A percentile compares a stretch with the other conserved stretches of the same genome.
Evolutionary conservation across 2,888 invertebrate genomes (phyloP).

Genomic region (Agyllia agylla): DNA sequence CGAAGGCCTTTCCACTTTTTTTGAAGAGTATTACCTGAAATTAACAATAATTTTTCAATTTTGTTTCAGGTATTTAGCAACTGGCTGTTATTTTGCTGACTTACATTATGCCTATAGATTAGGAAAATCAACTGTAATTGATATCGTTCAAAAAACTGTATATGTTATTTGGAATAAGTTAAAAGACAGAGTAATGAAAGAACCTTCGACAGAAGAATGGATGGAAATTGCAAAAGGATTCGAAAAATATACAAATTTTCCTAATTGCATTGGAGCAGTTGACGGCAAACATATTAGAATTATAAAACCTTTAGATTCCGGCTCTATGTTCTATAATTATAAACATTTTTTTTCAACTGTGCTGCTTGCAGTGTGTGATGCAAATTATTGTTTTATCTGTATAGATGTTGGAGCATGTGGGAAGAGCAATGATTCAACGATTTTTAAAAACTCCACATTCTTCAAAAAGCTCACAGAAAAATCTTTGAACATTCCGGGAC

Average conservation of each 20-base stretch:
- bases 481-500: conserved; percentile 43
- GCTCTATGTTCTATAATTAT: conserved; percentile 19
- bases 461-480: conserved; percentile 34
- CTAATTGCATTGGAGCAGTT: too few species aligned
- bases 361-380: too few species aligned
- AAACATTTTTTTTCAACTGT: too few species aligned
- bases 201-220: conserved; percentile 19
- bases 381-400: background rate
- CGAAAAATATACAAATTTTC: background rate
- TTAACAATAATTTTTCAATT: conserved; percentile 11
- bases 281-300: conserved; percentile 29
- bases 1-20: conserved; percentile 42
- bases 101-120: conserved; percentile 27
- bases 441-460: conserved; percentile 28
- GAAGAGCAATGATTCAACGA: conserved; percentile 27
- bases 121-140: conserved; percentile 8
- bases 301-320: conserved; percentile 31
- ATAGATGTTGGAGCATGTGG: conserved; percentile 46
- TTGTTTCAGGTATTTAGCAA: conserved; percentile 12
- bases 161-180: conserved; percentile 13
- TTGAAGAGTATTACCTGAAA: background rate
- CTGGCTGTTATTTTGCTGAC: conserved; percentile 20
- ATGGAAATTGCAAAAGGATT: conserved; percentile 9
- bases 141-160: conserved; percentile 15
- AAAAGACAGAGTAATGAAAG: conserved; percentile 17